Evolutionary conservation across 2,797 vertebrate genomes (phyloP), one percentile per base, ranked within the genome.

Genomic region (Pempheris klunzingeri): DNA sequence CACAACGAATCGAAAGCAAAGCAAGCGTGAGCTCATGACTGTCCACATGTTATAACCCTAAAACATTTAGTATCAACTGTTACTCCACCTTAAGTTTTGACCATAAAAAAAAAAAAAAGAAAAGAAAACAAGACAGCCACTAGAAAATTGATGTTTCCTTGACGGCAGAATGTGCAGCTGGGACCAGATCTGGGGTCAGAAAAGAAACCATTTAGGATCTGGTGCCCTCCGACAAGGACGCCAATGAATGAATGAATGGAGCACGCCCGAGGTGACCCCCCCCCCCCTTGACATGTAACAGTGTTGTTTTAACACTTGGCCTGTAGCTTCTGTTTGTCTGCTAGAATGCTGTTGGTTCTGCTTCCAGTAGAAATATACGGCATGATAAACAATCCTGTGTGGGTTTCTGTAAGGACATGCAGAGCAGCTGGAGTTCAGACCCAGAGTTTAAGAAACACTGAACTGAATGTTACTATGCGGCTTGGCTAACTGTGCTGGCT

Each of bases 21-120:
- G 9, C 20, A 39, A 63, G 17, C 63, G 32, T 53, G 28, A 70
- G 50, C 20, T 67, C 14, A 30, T 62, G 59, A 30, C 43, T 71
- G 36, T 74, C 34, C 43, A 11, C 49, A 26, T 55, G 46, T 70
- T 24, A 17, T 46, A 15, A 28, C 18, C 52, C 30, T 41, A 13
- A 78, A 77, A 60, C 28, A 61, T 70, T 60, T 38, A 46, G 5
- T 32, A 10, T 60, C 46, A 18, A 17, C 69, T 63, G 30, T 82
- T 54, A 36, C 46, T n/a, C 13, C n/a, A 67, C 58, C 30, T 39
- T 12, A n/a, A n/a, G n/a, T n/a, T n/a, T n/a, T n/a, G n/a, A n/a
- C n/a, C n/a, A n/a, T n/a, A n/a, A n/a, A n/a, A n/a, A n/a, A n/a
- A n/a, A n/a, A n/a, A n/a, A n/a, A n/a, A n/a, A n/a, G n/a, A n/a